These are phyloP conservation scores for Tragelaphus buxtoni DNA, from an alignment of 2,113 vertebrate species.

Conservation along the genomic window DNA sequence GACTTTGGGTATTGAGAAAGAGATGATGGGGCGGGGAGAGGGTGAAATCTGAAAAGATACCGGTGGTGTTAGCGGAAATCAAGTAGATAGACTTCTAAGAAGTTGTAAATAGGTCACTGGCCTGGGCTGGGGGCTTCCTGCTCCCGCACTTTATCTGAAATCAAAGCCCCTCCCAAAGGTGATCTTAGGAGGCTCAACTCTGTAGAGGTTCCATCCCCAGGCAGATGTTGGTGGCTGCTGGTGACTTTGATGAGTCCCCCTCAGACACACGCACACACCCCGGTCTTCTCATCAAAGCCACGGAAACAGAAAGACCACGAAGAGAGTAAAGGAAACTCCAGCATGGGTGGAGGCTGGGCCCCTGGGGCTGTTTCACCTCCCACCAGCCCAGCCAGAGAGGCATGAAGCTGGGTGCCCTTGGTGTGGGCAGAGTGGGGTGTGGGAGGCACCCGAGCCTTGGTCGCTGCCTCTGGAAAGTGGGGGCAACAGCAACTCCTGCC, in stretches of 20 bases:
- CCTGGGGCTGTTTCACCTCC: neutral
- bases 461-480: neutral
- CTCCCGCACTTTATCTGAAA: neutral
- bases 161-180: neutral
- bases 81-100: slow-evolving; percentile 54
- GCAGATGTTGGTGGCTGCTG: slow-evolving; percentile 30
- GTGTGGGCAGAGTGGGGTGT: neutral
- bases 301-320: slow-evolving; percentile 41
- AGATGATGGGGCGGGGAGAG: neutral
- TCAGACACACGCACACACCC: neutral
- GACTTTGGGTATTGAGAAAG: neutral
- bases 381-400: neutral
- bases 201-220: slow-evolving; percentile 20
- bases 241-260: slow-evolving; percentile 30
- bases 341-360: neutral
- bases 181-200: neutral
- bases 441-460: neutral
- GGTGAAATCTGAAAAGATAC: neutral
- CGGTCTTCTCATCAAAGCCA: slow-evolving; percentile 45
- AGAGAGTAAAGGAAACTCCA: slow-evolving; percentile 60
- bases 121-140: neutral
- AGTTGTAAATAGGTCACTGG: slow-evolving; percentile 40
- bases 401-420: fast-evolving
- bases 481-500: neutral
- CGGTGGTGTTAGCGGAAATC: neutral